A percentile compares a stretch with the other conserved stretches of the same genome.
phyloP scores from a whole-genome alignment of 2,888 invertebrate genomes.

The Cyclophora punctaria region DNA sequence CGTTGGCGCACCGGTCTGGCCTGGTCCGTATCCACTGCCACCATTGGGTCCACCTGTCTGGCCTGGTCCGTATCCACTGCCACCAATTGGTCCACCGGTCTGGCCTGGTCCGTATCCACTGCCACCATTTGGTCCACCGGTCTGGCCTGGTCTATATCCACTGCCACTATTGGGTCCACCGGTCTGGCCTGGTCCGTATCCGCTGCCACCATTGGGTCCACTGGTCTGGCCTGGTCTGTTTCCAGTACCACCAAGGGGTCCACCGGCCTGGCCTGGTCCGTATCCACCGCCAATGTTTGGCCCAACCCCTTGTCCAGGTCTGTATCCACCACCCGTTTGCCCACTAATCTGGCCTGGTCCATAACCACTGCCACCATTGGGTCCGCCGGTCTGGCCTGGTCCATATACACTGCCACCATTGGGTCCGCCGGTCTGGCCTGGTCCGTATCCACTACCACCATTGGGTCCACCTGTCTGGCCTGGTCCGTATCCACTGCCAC shows the following conservation, averaged over 20 bases:
- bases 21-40: constrained; percentile 7
- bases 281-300: not conserved
- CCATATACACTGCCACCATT: not conserved
- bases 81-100: not conserved
- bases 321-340: not conserved
- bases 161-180: constrained; percentile 4
- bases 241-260: constrained; percentile 1
- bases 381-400: not conserved
- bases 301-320: not conserved
- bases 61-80: constrained; percentile 8
- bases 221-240: constrained; percentile 1
- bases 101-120: constrained; percentile 11
- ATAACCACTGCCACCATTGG: constrained; percentile 1
- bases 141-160: constrained; percentile 15
- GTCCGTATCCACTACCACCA: not conserved
- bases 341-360: not conserved
- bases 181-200: constrained; percentile 10
- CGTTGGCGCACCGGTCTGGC: constrained; percentile 4
- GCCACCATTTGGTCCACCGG: not conserved
- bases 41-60: constrained; percentile 6
- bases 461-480: not conserved
- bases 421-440: not conserved
- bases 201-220: not conserved
- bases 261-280: constrained; percentile 4
- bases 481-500: not conserved